A percentile compares a stretch with the other conserved stretches of the same genome.
phyloP scores from a whole-genome alignment of 1,140 invertebrate species.

The Cyclargus thomasi region DNA sequence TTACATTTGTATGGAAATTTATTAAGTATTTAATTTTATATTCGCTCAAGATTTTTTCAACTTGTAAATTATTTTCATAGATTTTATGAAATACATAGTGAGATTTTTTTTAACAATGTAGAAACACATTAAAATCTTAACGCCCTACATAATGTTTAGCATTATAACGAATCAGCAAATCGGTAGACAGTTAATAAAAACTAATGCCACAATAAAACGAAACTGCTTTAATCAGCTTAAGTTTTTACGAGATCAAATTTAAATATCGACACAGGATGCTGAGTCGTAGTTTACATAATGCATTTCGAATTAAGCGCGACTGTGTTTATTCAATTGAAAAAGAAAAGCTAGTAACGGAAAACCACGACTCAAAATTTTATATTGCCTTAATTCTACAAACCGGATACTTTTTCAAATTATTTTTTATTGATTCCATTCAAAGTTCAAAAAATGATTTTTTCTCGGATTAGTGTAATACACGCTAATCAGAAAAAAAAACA shows the following conservation, averaged over 20 bases:
- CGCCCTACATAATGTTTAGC: not conserved
- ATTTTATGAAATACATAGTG: no score
- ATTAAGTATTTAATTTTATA: not conserved
- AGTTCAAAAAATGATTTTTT: no score
- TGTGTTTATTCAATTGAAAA: not conserved
- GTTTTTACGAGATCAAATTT: not conserved
- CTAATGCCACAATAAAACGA: not conserved
- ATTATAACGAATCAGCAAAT: not conserved
- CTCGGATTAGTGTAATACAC: not conserved
- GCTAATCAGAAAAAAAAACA: not conserved
- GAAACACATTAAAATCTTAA: not conserved
- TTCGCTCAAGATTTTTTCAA: not conserved
- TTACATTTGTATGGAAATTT: not conserved
- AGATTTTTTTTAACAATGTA: no score
- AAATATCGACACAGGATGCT: conserved; percentile 2
- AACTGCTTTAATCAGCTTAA: not conserved
- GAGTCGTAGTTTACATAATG: not conserved
- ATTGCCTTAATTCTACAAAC: not conserved
- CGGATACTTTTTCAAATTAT: not conserved
- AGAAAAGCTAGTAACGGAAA: not conserved
- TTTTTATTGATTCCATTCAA: no score
- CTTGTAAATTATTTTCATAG: no score
- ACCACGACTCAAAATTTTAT: not conserved
- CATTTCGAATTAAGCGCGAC: not conserved
- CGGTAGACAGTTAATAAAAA: no score